phyloP scores from a whole-genome alignment of 2,888 invertebrate species.

The Apomyelois bistriatella region DNA sequence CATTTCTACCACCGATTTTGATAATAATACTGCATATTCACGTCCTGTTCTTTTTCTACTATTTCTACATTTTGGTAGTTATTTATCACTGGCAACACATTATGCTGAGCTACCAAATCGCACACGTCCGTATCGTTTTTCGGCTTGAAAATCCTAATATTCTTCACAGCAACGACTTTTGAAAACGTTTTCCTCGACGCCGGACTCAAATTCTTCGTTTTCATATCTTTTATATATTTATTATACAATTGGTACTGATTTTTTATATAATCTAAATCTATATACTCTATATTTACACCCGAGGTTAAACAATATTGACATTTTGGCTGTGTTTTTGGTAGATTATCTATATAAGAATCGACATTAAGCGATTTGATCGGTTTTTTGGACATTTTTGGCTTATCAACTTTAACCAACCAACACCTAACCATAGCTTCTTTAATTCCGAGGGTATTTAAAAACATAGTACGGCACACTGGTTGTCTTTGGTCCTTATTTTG shows the following conservation, averaged over 20 bases:
- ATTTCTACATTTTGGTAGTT: slow-evolving; percentile 19
- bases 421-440: slow-evolving; percentile 57
- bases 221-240: slow-evolving; percentile 44
- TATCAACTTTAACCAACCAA: slow-evolving; percentile 39
- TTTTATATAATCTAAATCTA: slow-evolving; percentile 42
- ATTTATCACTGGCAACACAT: slow-evolving; percentile 26
- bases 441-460: slow-evolving; percentile 52
- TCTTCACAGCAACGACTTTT: slow-evolving; percentile 40
- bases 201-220: slow-evolving; percentile 24
- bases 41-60: slow-evolving; percentile 12
- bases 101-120: slow-evolving; percentile 43
- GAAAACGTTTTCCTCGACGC: slow-evolving; percentile 59
- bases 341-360: slow-evolving; percentile 40
- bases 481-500: slow-evolving; percentile 29
- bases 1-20: slow-evolving; percentile 21
- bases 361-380: slow-evolving; percentile 47
- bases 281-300: slow-evolving; percentile 32
- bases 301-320: slow-evolving; percentile 40
- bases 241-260: slow-evolving; percentile 51
- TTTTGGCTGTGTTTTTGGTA: slow-evolving; percentile 44
- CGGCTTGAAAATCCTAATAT: slow-evolving; percentile 52
- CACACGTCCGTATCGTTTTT: slow-evolving; percentile 51
- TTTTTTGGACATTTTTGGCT: slow-evolving; percentile 32
- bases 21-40: slow-evolving; percentile 20
- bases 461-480: slow-evolving; percentile 48